Evolutionary conservation across 1,140 invertebrate species (phyloP).

Genomic region (Hycleus cichorii): DNA sequence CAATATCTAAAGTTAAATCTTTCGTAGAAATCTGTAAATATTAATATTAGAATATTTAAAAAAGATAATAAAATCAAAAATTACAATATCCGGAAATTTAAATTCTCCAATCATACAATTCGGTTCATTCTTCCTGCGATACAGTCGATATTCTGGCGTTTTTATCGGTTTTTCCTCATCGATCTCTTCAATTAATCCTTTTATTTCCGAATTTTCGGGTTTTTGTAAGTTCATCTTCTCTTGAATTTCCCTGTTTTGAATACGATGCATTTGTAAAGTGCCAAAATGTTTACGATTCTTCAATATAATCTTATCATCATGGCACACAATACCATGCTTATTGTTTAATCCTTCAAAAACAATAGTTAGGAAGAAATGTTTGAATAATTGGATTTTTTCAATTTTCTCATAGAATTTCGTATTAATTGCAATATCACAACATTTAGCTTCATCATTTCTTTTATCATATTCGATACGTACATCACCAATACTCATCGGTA

Average conservation of each 20-base stretch:
- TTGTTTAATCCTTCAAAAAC: constrained; percentile 66
- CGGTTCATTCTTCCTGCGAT: constrained; percentile 36
- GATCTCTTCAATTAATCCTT: constrained; percentile 42
- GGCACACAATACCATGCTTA: constrained; percentile 63
- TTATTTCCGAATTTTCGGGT: constrained; percentile 5
- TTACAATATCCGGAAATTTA: constrained; percentile 42
- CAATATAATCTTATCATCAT: constrained; percentile 51
- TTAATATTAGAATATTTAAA: background rate
- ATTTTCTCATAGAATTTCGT: constrained; percentile 63
- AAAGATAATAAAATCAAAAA: constrained; percentile 12
- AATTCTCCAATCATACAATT: constrained; percentile 42
- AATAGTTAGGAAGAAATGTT: constrained; percentile 66
- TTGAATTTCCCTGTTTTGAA: constrained; percentile 57
- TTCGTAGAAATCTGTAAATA: constrained; percentile 48
- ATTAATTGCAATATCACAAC: constrained; percentile 72
- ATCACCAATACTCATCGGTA: constrained; percentile 85
- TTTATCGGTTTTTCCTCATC: constrained; percentile 37
- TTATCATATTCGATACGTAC: constrained; percentile 72
- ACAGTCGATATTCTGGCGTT: constrained; percentile 40
- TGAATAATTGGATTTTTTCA: constrained; percentile 58
- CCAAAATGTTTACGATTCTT: constrained; percentile 62
- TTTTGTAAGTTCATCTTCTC: constrained; percentile 36
- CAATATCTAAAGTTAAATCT: constrained; percentile 57
- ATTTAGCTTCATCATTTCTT: constrained; percentile 57
- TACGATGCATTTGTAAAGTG: constrained; percentile 60